A percentile compares a stretch with the other conserved stretches of the same genome.
phyloP scores from a whole-genome alignment of 2,888 invertebrate species.

The Drosophila paracracens region DNA sequence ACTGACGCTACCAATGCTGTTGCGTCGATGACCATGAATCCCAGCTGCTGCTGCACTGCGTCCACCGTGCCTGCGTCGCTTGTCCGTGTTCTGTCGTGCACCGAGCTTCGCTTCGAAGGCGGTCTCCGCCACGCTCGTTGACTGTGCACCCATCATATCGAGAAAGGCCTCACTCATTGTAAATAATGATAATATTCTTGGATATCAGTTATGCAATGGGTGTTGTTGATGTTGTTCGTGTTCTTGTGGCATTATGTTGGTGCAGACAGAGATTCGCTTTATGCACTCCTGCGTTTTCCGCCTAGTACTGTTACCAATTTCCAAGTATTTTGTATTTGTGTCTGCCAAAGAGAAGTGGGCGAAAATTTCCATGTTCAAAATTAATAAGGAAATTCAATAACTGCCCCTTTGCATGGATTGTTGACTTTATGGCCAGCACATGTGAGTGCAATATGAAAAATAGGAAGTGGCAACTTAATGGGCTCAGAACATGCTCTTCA shows the following conservation, averaged over 20 bases:
- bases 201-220: slow-evolving; percentile 64
- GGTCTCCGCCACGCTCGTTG: slow-evolving; percentile 52
- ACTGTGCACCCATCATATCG: slow-evolving; percentile 57
- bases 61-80: slow-evolving; percentile 39
- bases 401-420: slow-evolving; percentile 55
- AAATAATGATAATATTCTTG: slow-evolving; percentile 28
- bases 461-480: slow-evolving; percentile 20
- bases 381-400: slow-evolving; percentile 67
- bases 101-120: slow-evolving; percentile 11
- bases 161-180: slow-evolving; percentile 53
- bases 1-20: slow-evolving; percentile 61
- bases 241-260: slow-evolving; percentile 12
- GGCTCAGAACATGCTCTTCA: slow-evolving; percentile 20
- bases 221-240: slow-evolving; percentile 26
- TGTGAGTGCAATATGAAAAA: slow-evolving; percentile 1
- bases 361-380: slow-evolving; percentile 71
- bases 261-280: slow-evolving; percentile 52
- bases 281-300: slow-evolving; percentile 56
- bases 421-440: slow-evolving; percentile 47
- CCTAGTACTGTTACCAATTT: slow-evolving; percentile 63
- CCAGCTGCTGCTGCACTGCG: slow-evolving; percentile 41
- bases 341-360: slow-evolving; percentile 56
- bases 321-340: slow-evolving; percentile 38
- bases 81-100: slow-evolving; percentile 32
- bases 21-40: slow-evolving; percentile 51